Evolutionary conservation across 1,140 invertebrate genomes (phyloP), one percentile per base, ranked within the genome.

Genomic region (Bombus vancouverensis): DNA sequence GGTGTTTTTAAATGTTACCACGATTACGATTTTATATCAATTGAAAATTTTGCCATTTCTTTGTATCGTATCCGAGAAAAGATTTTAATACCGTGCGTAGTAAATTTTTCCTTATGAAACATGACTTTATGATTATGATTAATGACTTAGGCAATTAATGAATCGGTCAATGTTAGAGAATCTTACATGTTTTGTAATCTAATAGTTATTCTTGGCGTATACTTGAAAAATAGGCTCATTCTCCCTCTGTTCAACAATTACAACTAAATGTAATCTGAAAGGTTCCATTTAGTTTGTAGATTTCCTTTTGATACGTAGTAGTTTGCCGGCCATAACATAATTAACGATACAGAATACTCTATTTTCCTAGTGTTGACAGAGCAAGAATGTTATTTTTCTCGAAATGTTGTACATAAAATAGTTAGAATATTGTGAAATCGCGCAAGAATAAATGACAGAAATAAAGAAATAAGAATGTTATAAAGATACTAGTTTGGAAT

Each of bases 341-440:
- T 10, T 70, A 53, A 73, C 3, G 53, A 42, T 72, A 73, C 18
- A 73, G 39, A 73, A 68, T 81, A 81, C n/a, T 71, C 47, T 81
- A 81, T 81, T 62, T 73, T 72, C 37, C 5, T 62, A 73, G 53
- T 2, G 15, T n/a, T 72, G 32, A 81, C 9, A 81, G 37, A 72
- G 47, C 8, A 81, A 53, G n/a, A 72, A 39, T 37, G 34, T 42
- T 81, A 81, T 81, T 81, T 81, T 81, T 81, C 37, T 71, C 22
- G 39, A 44, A 73, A 73, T 32, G 25, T 73, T 81, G 80, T 81
- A 81, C 53, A 73, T 81, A 81, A 62, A 32, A 71, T 71, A 81
- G 34, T 37, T 81, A 62, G 53, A 73, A 34, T 13, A 53, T 62
- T 81, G 80, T 73, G 18, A 59, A 73, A 57, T 81, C 62, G 62